Base-by-base conservation (phyloP, 2,797 vertebrate genomes). In the Karalla daura region DNA sequence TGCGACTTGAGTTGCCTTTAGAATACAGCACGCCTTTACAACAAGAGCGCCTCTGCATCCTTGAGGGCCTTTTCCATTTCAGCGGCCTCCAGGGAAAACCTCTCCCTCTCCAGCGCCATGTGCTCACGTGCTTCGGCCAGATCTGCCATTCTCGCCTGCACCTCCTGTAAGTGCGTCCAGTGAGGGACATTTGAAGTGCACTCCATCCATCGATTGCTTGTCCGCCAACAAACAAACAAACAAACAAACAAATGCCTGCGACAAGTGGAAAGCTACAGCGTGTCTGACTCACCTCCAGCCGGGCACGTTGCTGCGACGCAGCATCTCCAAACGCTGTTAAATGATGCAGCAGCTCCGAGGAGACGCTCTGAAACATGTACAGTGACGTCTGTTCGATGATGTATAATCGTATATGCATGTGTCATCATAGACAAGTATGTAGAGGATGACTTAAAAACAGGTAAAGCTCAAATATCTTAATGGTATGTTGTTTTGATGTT, bases 31-130 rank as follows among this genome's bases (percentile, higher is more conserved):
- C n/a, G 51, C 28, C 23, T 76, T 72, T 82, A 86, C 11, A 85
- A 45, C 33, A 93, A 45, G 14, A 93, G 86, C 6, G 40, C 74
- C 53, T 94, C 90, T n/a, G 93, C 90, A 30, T 92, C 89, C 43
- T 78, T 70, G 5, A 94, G 74, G 41, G 85, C 88, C 21, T 76
- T 74, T 76, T 94, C 91, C 74, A 92, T 84, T 50, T 92, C 85
- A 23, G 87, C 81, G n/a, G 78, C 84, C 45, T 92, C 84, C 59
- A 76, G 30, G 5, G 69, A 78, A 60, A 94, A 92, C n/a, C 37
- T 71, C 58, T 90, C 70, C 27, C 85, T 73, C 12, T 94, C 92
- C 51, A 85, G 70, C 25, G 49, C 61, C 77, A 91, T 80, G 4
- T 63, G 52, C 24, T 89, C 84, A 17, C 79, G 77, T 1, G 76